These are phyloP conservation scores for Canis aureus DNA, from an alignment of 2,113 vertebrate genomes.

Conservation along the genomic window DNA sequence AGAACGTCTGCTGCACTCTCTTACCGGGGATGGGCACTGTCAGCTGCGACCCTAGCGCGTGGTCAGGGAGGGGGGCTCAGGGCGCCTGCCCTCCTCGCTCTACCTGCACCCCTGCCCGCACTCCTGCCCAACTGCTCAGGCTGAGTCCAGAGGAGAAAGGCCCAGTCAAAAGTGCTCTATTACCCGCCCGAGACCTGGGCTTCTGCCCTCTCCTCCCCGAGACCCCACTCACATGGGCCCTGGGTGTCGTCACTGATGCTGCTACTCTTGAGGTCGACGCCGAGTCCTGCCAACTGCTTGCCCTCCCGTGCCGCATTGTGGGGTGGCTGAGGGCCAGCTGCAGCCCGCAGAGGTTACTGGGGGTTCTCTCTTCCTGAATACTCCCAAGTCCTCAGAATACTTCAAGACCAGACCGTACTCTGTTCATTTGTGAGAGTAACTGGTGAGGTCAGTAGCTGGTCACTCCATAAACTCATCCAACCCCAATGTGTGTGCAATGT, in stretches of 20 bases:
- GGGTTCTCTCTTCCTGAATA: background rate
- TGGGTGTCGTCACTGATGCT: background rate
- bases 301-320: fast-evolving
- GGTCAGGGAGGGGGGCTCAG: too few species aligned
- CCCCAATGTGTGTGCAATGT: background rate
- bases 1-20: background rate
- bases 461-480: background rate
- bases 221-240: background rate
- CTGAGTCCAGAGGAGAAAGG: background rate
- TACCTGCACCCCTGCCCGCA: fast-evolving
- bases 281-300: fast-evolving
- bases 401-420: fast-evolving
- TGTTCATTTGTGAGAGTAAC: background rate
- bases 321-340: fast-evolving
- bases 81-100: too few species aligned
- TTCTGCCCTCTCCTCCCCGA: too few species aligned
- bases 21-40: background rate
- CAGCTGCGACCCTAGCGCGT: background rate
- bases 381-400: background rate
- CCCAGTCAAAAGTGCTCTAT: background rate
- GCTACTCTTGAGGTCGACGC: fast-evolving
- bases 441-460: background rate
- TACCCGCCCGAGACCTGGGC: fast-evolving
- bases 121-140: background rate
- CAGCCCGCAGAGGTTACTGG: background rate